Evolutionary conservation across 1,140 invertebrate genomes (phyloP).

Genomic region (Agrypnia vestita): DNA sequence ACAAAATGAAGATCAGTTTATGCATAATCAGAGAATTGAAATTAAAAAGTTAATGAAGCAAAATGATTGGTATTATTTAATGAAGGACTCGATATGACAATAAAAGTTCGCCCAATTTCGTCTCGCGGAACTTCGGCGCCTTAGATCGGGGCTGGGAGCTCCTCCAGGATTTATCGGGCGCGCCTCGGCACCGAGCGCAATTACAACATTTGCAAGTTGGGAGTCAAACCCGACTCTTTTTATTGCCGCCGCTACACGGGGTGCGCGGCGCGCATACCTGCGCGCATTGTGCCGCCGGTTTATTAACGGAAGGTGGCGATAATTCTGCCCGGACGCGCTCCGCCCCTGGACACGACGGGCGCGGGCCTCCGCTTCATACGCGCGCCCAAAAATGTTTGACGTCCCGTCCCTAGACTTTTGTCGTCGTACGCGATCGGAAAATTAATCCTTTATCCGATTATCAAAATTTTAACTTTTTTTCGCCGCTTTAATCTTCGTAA

Average conservation of each 20-base stretch:
- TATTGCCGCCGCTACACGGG: conserved; percentile 18
- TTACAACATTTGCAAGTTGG: conserved; percentile 55
- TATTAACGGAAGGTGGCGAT: conserved; percentile 23
- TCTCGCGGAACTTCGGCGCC: background rate
- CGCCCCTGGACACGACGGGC: background rate
- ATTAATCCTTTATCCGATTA: no score
- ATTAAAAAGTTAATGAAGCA: no score
- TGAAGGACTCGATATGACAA: no score
- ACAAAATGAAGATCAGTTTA: no score
- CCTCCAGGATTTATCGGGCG: conserved; percentile 49
- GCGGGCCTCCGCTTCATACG: background rate
- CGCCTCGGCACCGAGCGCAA: conserved; percentile 45
- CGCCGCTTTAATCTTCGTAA: no score
- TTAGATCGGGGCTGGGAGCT: conserved; percentile 23
- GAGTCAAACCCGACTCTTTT: conserved; percentile 30
- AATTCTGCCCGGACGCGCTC: conserved; percentile 21
- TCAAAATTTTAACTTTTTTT: no score
- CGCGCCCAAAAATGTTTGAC: no score
- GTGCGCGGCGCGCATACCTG: conserved; percentile 21
- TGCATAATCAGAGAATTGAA: no score
- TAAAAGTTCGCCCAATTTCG: background rate
- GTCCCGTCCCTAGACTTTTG: no score
- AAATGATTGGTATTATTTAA: no score
- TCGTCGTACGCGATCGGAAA: no score
- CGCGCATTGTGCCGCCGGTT: conserved; percentile 18